Evolutionary conservation across 53 echinoderm and acorn worm genomes (phyloP).

Genomic region (Pentamera pediparva): DNA sequence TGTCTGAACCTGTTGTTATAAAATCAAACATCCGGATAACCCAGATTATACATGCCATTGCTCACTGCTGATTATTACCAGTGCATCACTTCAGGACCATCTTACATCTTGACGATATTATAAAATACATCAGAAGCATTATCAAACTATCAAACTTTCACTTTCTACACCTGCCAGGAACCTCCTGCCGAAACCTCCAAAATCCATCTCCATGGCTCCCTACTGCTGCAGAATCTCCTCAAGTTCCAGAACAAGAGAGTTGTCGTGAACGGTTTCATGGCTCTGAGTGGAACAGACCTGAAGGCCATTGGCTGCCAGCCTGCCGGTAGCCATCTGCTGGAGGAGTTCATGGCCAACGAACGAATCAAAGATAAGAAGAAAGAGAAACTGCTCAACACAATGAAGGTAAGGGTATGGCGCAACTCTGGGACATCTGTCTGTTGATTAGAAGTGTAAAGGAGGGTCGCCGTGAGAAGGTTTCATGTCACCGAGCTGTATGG

Average conservation of each 20-base stretch:
- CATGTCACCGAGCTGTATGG: too few relatives aligned
- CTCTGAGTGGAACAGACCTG: constrained; percentile 52
- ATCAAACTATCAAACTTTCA: too few relatives aligned
- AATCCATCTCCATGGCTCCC: constrained; percentile 75
- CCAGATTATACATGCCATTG: too few relatives aligned
- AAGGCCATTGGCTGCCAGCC: constrained; percentile 57
- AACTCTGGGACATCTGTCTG: too few relatives aligned
- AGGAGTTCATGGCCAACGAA: constrained; percentile 64
- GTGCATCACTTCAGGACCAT: too few relatives aligned
- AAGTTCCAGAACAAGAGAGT: constrained; percentile 64
- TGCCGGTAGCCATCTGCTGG: constrained; percentile 72
- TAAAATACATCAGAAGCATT: background rate
- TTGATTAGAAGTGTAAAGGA: too few relatives aligned
- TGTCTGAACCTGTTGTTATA: too few relatives aligned
- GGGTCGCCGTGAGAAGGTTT: too few relatives aligned
- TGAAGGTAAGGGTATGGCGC: too few relatives aligned
- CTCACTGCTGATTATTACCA: too few relatives aligned
- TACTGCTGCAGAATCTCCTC: constrained; percentile 79
- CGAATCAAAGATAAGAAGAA: constrained; percentile 75
- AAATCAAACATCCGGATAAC: too few relatives aligned
- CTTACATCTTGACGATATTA: too few relatives aligned
- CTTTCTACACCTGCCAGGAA: background rate
- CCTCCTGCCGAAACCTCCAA: background rate
- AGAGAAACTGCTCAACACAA: constrained; percentile 49
- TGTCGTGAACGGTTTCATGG: constrained; percentile 69